Percentiles rank a stretch among this genome's conserved stretches.
Conservation (phyloP, 2,113 vertebrate genomes). For the Dromiciops gliroides region DNA sequence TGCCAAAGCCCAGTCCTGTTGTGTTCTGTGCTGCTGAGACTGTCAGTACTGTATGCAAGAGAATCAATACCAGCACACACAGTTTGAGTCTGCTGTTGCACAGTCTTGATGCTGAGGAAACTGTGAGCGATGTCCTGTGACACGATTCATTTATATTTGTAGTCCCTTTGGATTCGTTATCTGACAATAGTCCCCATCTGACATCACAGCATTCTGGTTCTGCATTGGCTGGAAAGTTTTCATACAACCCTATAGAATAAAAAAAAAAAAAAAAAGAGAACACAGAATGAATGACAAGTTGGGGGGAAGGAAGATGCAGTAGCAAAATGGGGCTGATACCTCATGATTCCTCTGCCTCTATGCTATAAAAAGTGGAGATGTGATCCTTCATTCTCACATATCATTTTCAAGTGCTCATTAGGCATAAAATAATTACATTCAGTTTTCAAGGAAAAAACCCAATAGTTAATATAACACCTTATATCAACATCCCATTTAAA, state of each 20-base stretch:
- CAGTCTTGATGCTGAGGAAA: conserved; percentile 95
- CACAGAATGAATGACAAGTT: conserved; percentile 39
- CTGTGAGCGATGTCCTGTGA: conserved; percentile 92
- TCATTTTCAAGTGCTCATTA: background rate
- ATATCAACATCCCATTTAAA: background rate
- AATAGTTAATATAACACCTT: background rate
- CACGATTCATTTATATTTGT: conserved; percentile 92
- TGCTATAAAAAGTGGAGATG: background rate
- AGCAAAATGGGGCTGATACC: rapidly evolving
- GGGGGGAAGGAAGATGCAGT: rapidly evolving
- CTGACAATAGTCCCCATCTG: conserved; percentile 91
- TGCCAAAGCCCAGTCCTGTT: conserved; percentile 90
- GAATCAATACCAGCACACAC: conserved; percentile 96
- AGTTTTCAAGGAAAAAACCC: background rate
- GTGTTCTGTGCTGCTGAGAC: conserved; percentile 95
- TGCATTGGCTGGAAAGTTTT: conserved; percentile 92
- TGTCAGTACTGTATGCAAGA: conserved; percentile 97
- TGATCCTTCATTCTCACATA: background rate
- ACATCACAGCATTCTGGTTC: conserved; percentile 98
- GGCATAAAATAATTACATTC: background rate
- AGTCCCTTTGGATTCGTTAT: conserved; percentile 89
- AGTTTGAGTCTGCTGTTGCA: conserved; percentile 97
- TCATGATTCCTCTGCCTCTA: background rate
- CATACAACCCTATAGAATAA: conserved; percentile 91
- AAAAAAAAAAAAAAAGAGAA: conserved; percentile 55